Conservation (phyloP, 2,888 invertebrate species). For the Linnaemya tessellans region DNA sequence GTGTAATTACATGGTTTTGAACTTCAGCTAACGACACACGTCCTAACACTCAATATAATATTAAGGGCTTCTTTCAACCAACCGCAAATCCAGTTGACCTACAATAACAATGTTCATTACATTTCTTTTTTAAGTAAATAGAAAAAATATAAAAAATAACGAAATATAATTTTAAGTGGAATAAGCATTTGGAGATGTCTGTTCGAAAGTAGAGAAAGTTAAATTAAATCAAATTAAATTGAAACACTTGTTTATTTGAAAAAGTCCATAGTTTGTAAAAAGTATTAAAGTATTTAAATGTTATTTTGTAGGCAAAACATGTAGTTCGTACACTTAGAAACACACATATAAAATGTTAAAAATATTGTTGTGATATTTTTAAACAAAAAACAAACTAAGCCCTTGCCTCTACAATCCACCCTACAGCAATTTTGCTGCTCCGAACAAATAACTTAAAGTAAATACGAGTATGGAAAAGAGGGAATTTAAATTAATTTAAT, state of each 20-base stretch:
- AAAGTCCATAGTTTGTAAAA: slow-evolving; percentile 69
- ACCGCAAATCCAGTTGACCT: slow-evolving; percentile 8
- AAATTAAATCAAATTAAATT: not conserved
- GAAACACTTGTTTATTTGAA: slow-evolving; percentile 46
- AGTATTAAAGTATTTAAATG: slow-evolving; percentile 61
- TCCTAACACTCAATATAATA: slow-evolving; percentile 24
- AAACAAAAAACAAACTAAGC: slow-evolving; percentile 1
- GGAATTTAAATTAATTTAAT: slow-evolving; percentile 10
- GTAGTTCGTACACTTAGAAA: not conserved
- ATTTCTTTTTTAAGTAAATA: not conserved
- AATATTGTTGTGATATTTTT: slow-evolving; percentile 25
- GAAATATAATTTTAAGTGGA: not conserved
- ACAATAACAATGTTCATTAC: not conserved
- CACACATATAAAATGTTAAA: slow-evolving; percentile 2
- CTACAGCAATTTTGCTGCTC: not conserved
- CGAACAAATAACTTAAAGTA: slow-evolving; percentile 10
- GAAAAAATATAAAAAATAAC: slow-evolving; percentile 2
- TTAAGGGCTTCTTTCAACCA: slow-evolving; percentile 40
- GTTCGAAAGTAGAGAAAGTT: not conserved
- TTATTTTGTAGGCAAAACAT: slow-evolving; percentile 59
- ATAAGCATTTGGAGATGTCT: not conserved
- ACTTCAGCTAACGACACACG: not conserved
- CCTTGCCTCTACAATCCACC: not conserved
- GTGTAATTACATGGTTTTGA: too few species aligned
- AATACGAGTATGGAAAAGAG: slow-evolving; percentile 11